phyloP scores from a whole-genome alignment of 2,113 vertebrate species.

The Heterotilapia buettikoferi region DNA sequence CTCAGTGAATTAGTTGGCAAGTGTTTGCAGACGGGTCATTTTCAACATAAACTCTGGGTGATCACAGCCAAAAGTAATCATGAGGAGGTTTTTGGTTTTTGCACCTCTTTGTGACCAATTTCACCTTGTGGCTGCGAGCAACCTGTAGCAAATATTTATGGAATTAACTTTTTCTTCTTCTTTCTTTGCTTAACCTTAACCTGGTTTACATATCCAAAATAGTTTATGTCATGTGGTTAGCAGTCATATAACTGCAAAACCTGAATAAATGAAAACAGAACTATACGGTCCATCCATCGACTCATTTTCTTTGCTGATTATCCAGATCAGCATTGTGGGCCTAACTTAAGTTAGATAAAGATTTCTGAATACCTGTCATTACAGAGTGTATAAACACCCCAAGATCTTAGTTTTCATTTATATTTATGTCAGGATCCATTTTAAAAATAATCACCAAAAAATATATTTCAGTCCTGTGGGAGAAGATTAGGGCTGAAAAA shows the following conservation, averaged over 20 bases:
- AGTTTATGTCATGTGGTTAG: background rate
- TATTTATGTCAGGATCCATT: background rate
- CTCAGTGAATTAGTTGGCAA: background rate
- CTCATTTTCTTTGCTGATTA: background rate
- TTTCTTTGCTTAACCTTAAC: background rate
- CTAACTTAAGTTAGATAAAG: background rate
- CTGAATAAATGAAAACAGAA: background rate
- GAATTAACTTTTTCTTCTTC: background rate
- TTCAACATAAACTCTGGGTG: background rate
- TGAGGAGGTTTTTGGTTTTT: background rate
- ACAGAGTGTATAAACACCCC: background rate
- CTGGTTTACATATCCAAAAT: background rate
- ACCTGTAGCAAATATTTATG: background rate
- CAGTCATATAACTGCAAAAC: background rate
- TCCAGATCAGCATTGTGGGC: fast-evolving
- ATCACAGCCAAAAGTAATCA: background rate
- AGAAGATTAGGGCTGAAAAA: background rate
- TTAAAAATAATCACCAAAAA: fast-evolving
- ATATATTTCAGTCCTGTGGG: background rate
- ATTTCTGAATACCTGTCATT: background rate
- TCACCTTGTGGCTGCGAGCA: background rate
- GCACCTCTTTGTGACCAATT: background rate
- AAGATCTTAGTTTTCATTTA: background rate
- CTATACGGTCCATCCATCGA: background rate
- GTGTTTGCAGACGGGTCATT: background rate